Evolutionary conservation across 2,797 vertebrate species (phyloP).

Genomic region (Melopsittacus undulatus): DNA sequence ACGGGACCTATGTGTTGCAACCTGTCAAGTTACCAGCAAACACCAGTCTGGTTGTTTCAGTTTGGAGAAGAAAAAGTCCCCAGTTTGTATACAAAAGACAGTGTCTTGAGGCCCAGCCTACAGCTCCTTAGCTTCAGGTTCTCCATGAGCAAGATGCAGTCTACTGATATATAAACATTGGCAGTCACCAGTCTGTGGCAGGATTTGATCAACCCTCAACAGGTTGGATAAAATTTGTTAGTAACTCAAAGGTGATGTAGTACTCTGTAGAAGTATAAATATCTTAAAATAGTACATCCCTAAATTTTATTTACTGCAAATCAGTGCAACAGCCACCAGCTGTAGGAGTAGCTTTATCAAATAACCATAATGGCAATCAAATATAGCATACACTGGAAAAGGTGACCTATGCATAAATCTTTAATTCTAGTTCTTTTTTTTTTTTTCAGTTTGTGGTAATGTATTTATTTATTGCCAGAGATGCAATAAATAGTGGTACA

Average conservation of each 20-base stretch:
- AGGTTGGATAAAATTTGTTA: neutral
- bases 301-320: neutral
- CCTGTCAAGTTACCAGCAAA: neutral
- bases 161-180: neutral
- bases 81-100: neutral
- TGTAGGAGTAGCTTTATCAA: neutral
- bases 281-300: neutral
- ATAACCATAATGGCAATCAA: neutral
- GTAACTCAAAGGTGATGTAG: neutral
- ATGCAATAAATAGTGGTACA: neutral
- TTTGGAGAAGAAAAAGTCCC: neutral
- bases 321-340: neutral
- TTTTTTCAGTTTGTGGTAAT: neutral
- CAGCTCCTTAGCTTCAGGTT: neutral
- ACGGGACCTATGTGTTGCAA: neutral
- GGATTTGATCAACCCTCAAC: neutral
- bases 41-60: neutral
- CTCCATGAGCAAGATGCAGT: neutral
- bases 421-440: neutral
- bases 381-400: neutral
- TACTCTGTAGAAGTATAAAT: neutral
- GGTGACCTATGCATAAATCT: neutral
- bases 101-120: neutral
- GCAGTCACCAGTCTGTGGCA: neutral
- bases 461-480: conserved; percentile 6